Conservation (phyloP, 2,113 vertebrate genomes). For the Limnothrissa miodon region DNA sequence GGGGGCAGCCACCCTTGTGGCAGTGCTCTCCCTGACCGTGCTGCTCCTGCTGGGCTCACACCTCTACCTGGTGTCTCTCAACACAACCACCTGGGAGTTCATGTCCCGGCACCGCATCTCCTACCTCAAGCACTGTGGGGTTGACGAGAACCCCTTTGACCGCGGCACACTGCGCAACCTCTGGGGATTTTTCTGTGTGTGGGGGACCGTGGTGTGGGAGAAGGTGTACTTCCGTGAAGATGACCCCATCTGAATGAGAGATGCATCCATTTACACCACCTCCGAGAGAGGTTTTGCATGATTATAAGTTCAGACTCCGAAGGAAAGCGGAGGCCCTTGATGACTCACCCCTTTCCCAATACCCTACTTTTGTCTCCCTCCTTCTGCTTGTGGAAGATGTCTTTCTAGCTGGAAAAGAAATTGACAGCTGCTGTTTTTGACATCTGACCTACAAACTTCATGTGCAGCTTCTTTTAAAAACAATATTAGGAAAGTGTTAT, state of each 20-base stretch:
- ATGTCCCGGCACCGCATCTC: slow-evolving; percentile 89
- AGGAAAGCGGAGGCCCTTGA: background rate
- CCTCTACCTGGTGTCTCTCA: slow-evolving; percentile 88
- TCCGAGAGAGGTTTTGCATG: background rate
- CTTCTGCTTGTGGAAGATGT: background rate
- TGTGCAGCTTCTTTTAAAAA: background rate
- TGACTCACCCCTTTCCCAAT: background rate
- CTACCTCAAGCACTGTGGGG: slow-evolving; percentile 84
- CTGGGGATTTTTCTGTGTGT: slow-evolving; percentile 90
- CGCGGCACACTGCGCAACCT: slow-evolving; percentile 83
- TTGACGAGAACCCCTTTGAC: slow-evolving; percentile 88
- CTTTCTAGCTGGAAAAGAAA: background rate
- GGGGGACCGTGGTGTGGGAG: slow-evolving; percentile 82
- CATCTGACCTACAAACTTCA: background rate
- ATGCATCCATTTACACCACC: background rate
- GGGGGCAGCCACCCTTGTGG: slow-evolving; percentile 69
- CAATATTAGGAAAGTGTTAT: background rate
- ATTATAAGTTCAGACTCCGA: background rate
- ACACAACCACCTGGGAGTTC: slow-evolving; percentile 97
- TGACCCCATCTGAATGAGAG: slow-evolving; percentile 54
- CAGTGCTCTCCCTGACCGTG: slow-evolving; percentile 70
- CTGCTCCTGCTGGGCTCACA: slow-evolving; percentile 84
- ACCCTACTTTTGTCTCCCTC: background rate
- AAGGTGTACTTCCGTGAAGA: slow-evolving; percentile 79
- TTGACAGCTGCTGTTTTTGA: background rate